phyloP scores from a whole-genome alignment of 2,113 vertebrate species.

The Megaleporinus macrocephalus region DNA sequence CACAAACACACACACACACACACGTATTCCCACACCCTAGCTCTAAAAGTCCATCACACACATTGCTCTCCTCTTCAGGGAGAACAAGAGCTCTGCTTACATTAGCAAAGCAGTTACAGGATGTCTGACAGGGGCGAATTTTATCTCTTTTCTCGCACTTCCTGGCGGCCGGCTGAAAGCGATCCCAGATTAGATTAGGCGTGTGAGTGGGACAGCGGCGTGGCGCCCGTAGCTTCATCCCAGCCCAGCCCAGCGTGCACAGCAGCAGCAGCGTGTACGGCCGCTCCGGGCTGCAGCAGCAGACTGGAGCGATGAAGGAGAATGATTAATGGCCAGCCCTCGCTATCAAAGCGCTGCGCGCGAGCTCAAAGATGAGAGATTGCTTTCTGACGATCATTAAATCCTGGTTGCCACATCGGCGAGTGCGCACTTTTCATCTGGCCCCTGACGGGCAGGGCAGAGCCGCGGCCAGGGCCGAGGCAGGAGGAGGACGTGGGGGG shows the following conservation, averaged over 20 bases:
- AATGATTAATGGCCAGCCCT: slow-evolving; percentile 64
- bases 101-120: slow-evolving; percentile 59
- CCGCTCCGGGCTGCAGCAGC: slow-evolving; percentile 43
- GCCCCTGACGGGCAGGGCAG: slow-evolving; percentile 51
- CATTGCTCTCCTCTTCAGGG: slow-evolving; percentile 47
- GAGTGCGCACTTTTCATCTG: slow-evolving; percentile 63
- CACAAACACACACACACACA: slow-evolving; percentile 23
- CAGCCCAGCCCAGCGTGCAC: neutral
- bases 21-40: slow-evolving; percentile 25
- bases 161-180: slow-evolving; percentile 52
- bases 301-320: slow-evolving; percentile 60
- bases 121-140: slow-evolving; percentile 59
- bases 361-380: slow-evolving; percentile 65
- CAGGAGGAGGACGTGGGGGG: slow-evolving; percentile 23
- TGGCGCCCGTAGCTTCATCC: slow-evolving; percentile 22
- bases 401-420: slow-evolving; percentile 64
- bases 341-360: slow-evolving; percentile 60
- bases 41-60: slow-evolving; percentile 22
- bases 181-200: slow-evolving; percentile 59
- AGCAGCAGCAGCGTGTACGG: slow-evolving; percentile 18
- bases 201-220: slow-evolving; percentile 38
- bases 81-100: slow-evolving; percentile 51
- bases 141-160: slow-evolving; percentile 59
- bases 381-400: slow-evolving; percentile 68
- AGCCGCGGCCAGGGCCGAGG: slow-evolving; percentile 34